A percentile compares a stretch with the other conserved stretches of the same genome.
These are phyloP conservation scores for Panzeria rudis DNA, from an alignment of 2,888 invertebrate genomes.

Conservation along the genomic window DNA sequence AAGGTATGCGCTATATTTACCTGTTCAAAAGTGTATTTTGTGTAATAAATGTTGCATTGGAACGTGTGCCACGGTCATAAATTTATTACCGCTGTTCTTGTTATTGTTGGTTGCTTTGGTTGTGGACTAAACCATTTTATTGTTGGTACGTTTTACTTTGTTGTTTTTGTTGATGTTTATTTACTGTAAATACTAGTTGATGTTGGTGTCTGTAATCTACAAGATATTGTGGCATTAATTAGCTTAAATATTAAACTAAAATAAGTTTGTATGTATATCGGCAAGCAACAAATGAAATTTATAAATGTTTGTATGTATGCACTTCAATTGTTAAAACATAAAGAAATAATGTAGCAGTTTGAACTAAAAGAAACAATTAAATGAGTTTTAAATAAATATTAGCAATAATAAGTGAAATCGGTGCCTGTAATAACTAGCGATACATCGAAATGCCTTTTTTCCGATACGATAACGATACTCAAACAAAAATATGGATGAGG, in stretches of 20 bases:
- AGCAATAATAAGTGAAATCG: too few relatives aligned
- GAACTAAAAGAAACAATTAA: too few relatives aligned
- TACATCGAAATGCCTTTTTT: too few relatives aligned
- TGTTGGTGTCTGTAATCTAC: slow-evolving; percentile 42
- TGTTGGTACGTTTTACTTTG: slow-evolving; percentile 52
- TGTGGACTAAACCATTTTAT: slow-evolving; percentile 50
- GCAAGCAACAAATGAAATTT: slow-evolving; percentile 26
- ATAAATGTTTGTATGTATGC: background rate
- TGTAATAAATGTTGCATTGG: slow-evolving; percentile 51
- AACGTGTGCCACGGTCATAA: slow-evolving; percentile 62
- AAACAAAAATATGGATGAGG: too few relatives aligned
- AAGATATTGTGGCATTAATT: slow-evolving; percentile 60
- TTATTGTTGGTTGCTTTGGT: slow-evolving; percentile 42
- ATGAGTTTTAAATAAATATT: too few relatives aligned
- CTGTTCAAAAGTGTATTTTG: slow-evolving; percentile 43
- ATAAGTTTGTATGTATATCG: background rate
- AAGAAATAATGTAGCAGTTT: too few relatives aligned
- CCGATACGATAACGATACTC: too few relatives aligned
- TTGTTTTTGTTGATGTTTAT: slow-evolving; percentile 28
- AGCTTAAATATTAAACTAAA: slow-evolving; percentile 41
- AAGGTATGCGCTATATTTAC: slow-evolving; percentile 36
- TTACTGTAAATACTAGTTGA: slow-evolving; percentile 24
- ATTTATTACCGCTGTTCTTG: slow-evolving; percentile 46
- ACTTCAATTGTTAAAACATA: slow-evolving; percentile 26
- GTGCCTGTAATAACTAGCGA: too few relatives aligned